Base-by-base conservation (phyloP, 1,140 invertebrate genomes). In the Atopsyche davidsoni region DNA sequence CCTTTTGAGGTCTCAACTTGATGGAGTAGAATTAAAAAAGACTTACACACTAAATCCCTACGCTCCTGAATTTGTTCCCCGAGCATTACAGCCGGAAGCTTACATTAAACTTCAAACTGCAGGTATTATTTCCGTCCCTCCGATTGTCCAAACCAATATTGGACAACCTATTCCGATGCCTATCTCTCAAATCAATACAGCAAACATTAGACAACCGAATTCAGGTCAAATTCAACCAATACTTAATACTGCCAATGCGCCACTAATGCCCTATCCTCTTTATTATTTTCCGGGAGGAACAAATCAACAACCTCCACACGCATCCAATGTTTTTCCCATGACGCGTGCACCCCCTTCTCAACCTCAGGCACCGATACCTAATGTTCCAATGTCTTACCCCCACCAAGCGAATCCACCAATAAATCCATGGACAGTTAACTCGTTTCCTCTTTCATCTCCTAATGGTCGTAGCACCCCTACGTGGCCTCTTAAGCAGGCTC, bases 21-120 rank as follows among this genome's bases (percentile, higher is more conserved):
- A 87, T 51, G 79, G 79, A 16, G 79, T 86, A 4, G 83, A 89
- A 60, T 69, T 88, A 46, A 82, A 85, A 45, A 83, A 85, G 32
- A 80, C 79, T 1, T 87, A 85, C 58, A 80, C 82, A 1, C 66
- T 93, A 0, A 92, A 93, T 70, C 89, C 90, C 0, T 64, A 90
- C 25, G 90, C 89, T 0, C 82, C 85, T 1, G 87, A 89, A 60
- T 91, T 91, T 67, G 74, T 89, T 7, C 87, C 87, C 0, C 64
- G 80, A 28, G 65, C 73, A n/a, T 59, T 72, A 13, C 70, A 74
- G 45, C 64, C 65, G 9, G 72, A 77, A 59, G 64, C 70, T 0
- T 71, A 72, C 51, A 62, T 59, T 19, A 55, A 60, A 40, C 31
- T 55, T n/a, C 60, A 60, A 36, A 32, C 61, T 9, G 34, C 18